Evolutionary conservation across 1,140 invertebrate genomes (phyloP), one percentile per base, ranked within the genome.

Genomic region (Drosophila ironensis): DNA sequence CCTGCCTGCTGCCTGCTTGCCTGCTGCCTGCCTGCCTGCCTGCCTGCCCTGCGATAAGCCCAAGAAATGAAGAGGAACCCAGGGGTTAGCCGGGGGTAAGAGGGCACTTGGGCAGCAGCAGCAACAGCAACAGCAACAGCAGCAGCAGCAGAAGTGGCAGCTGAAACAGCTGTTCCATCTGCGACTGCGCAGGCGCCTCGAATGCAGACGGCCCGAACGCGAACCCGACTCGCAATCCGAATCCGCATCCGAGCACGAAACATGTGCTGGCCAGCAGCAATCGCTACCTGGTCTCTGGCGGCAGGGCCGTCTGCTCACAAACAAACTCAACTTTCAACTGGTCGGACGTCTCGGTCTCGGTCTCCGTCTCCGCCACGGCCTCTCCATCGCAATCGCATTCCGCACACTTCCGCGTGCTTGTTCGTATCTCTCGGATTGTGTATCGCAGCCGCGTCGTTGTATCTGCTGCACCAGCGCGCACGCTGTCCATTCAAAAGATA

Each of bases 161-260:
- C 27, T 44, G 73, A 67, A 64, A 84, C 80, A 84, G 80, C 80
- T 84, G 80, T 84, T 84, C 72, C 30, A 80, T 68, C 72, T 52
- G 38, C 54, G 20, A 72, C 38, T 53, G 80, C 78, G 78, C 78
- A 73, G 64, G 54, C 78, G 78, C 74, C 68, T 73, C 71, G 70
- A 72, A 27, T 12, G 17, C 41, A 16, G 25, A 19, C 22, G 12
- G 19, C 20, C 9, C 6, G 12, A 19, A n/a, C 2, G 5, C 37
- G 46, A 27, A 35, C 17, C 28, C 25, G 11, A 12, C 33, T 3
- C 9, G 22, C 38, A 37, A 41, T 12, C n/a, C 27, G 17, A 11
- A 24, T 33, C 40, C 38, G 22, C 14, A 11, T 53, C 59, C 63
- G 45, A 68, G 20, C 60, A 57, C 60, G 12, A 35, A 35, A 24